Percentiles rank a stretch among this genome's conserved stretches.
phyloP scores from a whole-genome alignment of 37 sponge, comb jelly and placozoan species.

The Halisarca cf. caerulea region DNA sequence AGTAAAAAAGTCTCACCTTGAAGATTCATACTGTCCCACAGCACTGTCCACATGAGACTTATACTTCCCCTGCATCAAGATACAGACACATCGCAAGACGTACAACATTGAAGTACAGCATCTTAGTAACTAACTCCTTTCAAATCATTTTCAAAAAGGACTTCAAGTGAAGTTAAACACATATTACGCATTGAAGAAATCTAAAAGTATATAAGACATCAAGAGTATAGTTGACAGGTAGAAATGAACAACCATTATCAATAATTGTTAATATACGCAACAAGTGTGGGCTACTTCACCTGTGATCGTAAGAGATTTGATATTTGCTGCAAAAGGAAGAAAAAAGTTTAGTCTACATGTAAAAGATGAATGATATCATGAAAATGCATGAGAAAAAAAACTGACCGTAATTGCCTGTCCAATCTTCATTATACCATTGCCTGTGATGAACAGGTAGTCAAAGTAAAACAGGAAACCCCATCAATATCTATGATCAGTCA shows the following conservation, averaged over 20 bases:
- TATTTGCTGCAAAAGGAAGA: slow-evolving; percentile 59
- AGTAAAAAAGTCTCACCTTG: slow-evolving; percentile 36
- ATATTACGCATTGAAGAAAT: slow-evolving; percentile 61
- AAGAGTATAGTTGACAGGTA: too few species aligned
- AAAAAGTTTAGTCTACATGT: too few species aligned
- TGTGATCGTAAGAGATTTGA: slow-evolving; percentile 35
- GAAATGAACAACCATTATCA: too few species aligned
- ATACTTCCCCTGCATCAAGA: slow-evolving; percentile 60
- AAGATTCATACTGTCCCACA: slow-evolving; percentile 67
- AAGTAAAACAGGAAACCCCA: too few species aligned
- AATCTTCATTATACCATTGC: slow-evolving; percentile 18
- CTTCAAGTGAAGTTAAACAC: slow-evolving; percentile 53
- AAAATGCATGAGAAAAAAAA: too few species aligned
- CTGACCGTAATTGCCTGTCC: slow-evolving; percentile 20
- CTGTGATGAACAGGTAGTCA: background rate
- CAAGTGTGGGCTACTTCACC: background rate
- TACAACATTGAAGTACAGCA: too few species aligned
- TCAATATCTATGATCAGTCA: background rate
- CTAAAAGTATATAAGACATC: slow-evolving; percentile 16
- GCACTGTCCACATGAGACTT: slow-evolving; percentile 71
- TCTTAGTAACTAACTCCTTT: slow-evolving; percentile 72
- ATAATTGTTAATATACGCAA: background rate
- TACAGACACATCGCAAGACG: too few species aligned
- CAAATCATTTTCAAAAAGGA: slow-evolving; percentile 76
- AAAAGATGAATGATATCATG: too few species aligned